phyloP scores from a whole-genome alignment of 1,140 invertebrate species.

The Leguminivora glycinivorella region DNA sequence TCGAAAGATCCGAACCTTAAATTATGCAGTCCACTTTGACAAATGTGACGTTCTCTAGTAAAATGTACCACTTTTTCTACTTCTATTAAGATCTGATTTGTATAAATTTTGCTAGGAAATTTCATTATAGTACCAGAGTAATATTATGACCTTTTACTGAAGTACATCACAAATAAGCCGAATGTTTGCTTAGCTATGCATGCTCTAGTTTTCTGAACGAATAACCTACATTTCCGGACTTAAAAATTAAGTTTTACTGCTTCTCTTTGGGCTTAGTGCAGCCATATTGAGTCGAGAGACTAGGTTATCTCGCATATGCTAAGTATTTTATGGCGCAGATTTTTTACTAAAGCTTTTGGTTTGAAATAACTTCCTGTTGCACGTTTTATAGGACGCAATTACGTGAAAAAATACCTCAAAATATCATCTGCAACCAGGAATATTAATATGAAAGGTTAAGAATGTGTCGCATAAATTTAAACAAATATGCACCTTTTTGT shows the following conservation, averaged over 20 bases:
- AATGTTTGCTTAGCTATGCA: neutral
- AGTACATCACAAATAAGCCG: no score
- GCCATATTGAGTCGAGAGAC: neutral
- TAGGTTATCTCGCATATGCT: neutral
- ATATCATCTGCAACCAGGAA: no score
- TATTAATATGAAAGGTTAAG: no score
- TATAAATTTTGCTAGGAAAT: no score
- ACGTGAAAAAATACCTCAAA: neutral
- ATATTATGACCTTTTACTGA: no score
- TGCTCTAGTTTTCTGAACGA: neutral
- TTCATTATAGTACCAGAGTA: no score
- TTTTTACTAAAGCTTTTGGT: neutral
- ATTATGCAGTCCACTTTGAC: constrained; percentile 2
- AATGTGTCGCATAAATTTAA: no score
- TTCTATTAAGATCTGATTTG: no score
- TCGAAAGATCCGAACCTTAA: neutral
- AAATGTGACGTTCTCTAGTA: no score
- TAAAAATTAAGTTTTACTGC: constrained; percentile 4
- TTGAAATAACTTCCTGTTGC: neutral
- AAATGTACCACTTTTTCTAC: no score
- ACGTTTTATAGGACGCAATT: neutral
- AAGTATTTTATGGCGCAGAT: neutral
- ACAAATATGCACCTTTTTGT: no score
- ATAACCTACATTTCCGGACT: neutral
- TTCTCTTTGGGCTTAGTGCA: neutral